Evolutionary conservation across 2,888 invertebrate genomes (phyloP), one percentile per base, ranked within the genome.

Genomic region (Ephialtes manifestator): DNA sequence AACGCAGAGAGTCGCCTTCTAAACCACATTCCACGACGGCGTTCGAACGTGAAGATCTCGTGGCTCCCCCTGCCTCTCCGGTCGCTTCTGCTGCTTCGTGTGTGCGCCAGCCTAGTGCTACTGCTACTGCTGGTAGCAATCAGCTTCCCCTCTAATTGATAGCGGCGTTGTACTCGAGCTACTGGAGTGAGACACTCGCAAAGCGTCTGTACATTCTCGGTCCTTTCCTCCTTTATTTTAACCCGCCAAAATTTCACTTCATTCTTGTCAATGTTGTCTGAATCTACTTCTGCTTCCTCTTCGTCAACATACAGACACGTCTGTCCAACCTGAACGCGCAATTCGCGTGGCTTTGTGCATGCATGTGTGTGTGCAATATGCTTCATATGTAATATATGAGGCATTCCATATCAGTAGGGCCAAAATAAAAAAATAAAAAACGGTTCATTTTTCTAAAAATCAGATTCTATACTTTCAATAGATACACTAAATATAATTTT

Each of bases 21-120:
- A 81, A 87, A 84, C 85, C 87, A 55, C 86, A 87, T 87, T 87
- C 87, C 86, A 70, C 84, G 82, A 67, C 80, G 78, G 77, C 81
- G 87, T 81, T 84, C 84, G 72, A 84, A 87, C 86, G 86, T 77
- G 81, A 86, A 87, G 68, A 65, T 43, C 58, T 51, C 76, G 31
- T 43, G 72, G 60, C 48, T 55, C 63, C 71, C 35, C 24, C 70
- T 20, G 67, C 48, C 39, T 15, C 51, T 18, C 51, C 78, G 20
- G 72, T 71, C 85, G 79, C 81, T 85, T 75, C 76, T 60, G 51
- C 68, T 58, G 65, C 80, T 76, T 46, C 79, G 65, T 71, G 72
- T 58, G 43, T 60, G 55, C 55, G 18, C 18, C 53, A 18, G 53
- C 4, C 53, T 53, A 53, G 15, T n/a, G 60, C 60, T 35, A 65